Evolutionary conservation across 2,797 vertebrate species (phyloP).

Genomic region (Onychomys torridus): DNA sequence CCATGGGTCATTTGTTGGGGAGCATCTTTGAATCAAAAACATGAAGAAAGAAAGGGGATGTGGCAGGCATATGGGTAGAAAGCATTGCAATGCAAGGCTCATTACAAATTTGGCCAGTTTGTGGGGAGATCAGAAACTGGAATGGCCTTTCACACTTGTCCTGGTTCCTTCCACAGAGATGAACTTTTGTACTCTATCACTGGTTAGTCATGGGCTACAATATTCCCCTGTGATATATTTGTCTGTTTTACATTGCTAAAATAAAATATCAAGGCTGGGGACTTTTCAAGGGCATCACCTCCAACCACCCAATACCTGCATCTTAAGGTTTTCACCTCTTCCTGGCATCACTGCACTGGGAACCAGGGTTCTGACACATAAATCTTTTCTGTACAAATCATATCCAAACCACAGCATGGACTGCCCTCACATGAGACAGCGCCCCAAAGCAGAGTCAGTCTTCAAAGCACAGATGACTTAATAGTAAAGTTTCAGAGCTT

Average conservation of each 20-base stretch:
- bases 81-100: neutral
- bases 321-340: neutral
- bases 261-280: neutral
- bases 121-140: neutral
- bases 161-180: neutral
- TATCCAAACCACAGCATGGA: neutral
- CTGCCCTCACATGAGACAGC: neutral
- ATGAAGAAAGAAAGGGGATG: neutral
- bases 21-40: neutral
- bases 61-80: neutral
- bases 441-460: neutral
- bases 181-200: neutral
- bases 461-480: neutral
- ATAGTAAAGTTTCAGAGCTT: neutral
- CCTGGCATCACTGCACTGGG: neutral
- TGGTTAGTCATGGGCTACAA: neutral
- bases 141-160: neutral
- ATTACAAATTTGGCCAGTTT: neutral
- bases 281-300: neutral
- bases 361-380: neutral
- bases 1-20: neutral
- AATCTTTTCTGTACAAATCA: neutral
- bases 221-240: neutral
- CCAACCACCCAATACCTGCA: neutral
- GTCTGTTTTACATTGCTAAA: neutral